Evolutionary conservation across 1,140 invertebrate species (phyloP).

Genomic region (Ceratina australensis): DNA sequence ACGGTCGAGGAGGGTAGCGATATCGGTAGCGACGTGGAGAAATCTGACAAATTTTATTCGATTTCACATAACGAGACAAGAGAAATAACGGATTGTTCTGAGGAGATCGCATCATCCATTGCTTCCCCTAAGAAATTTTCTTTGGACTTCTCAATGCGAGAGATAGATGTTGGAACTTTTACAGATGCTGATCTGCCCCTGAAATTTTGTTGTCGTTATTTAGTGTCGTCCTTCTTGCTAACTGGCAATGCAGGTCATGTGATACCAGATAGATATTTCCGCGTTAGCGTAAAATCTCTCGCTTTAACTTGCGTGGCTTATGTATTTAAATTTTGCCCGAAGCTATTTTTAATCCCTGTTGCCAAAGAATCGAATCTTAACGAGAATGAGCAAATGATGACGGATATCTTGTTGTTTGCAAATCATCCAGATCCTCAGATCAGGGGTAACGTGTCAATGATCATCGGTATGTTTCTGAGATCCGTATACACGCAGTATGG

Average conservation of each 20-base stretch:
- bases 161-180: constrained; percentile 84
- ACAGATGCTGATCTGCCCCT: constrained; percentile 85
- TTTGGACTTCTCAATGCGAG: constrained; percentile 66
- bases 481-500: constrained; percentile 82
- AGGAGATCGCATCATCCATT: constrained; percentile 54
- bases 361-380: constrained; percentile 65
- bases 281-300: constrained; percentile 92
- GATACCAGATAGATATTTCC: constrained; percentile 84
- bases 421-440: constrained; percentile 91
- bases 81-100: constrained; percentile 56
- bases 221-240: constrained; percentile 88
- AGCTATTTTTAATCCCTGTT: constrained; percentile 80
- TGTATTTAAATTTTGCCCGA: constrained; percentile 85
- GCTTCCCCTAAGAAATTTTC: constrained; percentile 57
- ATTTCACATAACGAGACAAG: constrained; percentile 50
- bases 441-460: constrained; percentile 85
- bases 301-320: constrained; percentile 87
- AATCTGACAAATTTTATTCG: constrained; percentile 54
- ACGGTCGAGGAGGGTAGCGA: constrained; percentile 63
- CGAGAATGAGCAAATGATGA: constrained; percentile 81
- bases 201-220: constrained; percentile 86
- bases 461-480: constrained; percentile 85
- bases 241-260: constrained; percentile 82
- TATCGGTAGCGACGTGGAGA: constrained; percentile 61
- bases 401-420: constrained; percentile 86